phyloP scores from a whole-genome alignment of 2,888 invertebrate genomes.

The Chrysotoxum bicinctum region DNA sequence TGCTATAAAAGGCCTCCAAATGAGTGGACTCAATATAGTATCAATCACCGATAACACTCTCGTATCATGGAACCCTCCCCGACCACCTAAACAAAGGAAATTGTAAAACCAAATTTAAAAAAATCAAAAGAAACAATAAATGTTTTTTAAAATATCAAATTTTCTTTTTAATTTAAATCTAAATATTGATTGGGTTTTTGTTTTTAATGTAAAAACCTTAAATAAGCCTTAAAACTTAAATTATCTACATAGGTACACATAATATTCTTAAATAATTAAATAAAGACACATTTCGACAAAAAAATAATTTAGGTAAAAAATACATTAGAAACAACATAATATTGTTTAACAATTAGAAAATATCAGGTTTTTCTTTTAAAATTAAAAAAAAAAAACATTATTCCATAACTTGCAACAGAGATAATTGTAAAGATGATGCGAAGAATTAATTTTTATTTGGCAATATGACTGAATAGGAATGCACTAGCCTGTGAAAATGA shows the following conservation, averaged over 20 bases:
- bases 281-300: conserved; percentile 56
- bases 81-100: conserved; percentile 92
- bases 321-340: conserved; percentile 32
- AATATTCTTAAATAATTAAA: conserved; percentile 45
- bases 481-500: conserved; percentile 27
- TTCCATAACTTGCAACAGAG: conserved; percentile 15
- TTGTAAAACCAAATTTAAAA: conserved; percentile 83
- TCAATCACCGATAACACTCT: conserved; percentile 96
- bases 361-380: conserved; percentile 13
- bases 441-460: conserved; percentile 27
- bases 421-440: not conserved
- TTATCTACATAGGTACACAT: conserved; percentile 48
- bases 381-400: not conserved
- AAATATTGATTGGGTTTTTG: conserved; percentile 36
- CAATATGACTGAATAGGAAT: conserved; percentile 43
- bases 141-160: conserved; percentile 14
- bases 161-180: conserved; percentile 29
- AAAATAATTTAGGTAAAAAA: conserved; percentile 69
- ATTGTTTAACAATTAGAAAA: conserved; percentile 36
- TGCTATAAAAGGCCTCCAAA: conserved; percentile 95
- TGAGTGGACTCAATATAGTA: conserved; percentile 94
- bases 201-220: conserved; percentile 40
- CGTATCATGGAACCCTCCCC: conserved; percentile 91
- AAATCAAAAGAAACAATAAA: not conserved
- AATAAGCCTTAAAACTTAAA: conserved; percentile 46